phyloP scores from a whole-genome alignment of 2,888 invertebrate genomes.

The Leptinotarsa peninsularis region DNA sequence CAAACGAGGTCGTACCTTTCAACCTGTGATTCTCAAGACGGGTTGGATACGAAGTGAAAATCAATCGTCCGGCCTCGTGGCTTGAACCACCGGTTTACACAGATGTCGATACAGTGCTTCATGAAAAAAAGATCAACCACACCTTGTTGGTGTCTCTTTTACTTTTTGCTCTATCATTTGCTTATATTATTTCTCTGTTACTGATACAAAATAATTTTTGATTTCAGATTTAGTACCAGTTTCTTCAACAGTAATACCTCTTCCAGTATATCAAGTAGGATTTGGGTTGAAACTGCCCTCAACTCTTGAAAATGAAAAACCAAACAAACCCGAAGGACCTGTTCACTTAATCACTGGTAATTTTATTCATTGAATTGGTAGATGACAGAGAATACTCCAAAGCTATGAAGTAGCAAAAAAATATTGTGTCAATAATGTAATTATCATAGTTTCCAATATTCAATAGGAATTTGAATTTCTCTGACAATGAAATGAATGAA shows the following conservation, averaged over 20 bases:
- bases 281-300: constrained; percentile 68
- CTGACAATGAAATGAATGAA: no score
- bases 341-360: constrained; percentile 60
- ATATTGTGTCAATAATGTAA: not conserved
- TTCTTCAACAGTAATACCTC: constrained; percentile 76
- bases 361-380: not conserved
- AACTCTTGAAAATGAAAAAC: constrained; percentile 62
- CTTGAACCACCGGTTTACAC: no score
- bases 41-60: no score
- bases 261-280: constrained; percentile 73
- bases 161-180: not conserved
- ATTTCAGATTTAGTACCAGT: constrained; percentile 72
- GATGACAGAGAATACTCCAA: not conserved
- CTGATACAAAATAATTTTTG: not conserved
- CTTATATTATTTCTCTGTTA: not conserved
- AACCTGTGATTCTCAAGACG: no score
- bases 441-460: no score
- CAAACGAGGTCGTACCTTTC: no score
- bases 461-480: no score
- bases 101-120: no score
- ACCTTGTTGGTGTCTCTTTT: no score
- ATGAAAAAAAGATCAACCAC: no score
- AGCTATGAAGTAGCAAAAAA: not conserved
- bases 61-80: no score
- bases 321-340: constrained; percentile 59